Evolutionary conservation across 2,113 vertebrate species (phyloP), one percentile per base, ranked within the genome.

Genomic region (Rafetus swinhoei): DNA sequence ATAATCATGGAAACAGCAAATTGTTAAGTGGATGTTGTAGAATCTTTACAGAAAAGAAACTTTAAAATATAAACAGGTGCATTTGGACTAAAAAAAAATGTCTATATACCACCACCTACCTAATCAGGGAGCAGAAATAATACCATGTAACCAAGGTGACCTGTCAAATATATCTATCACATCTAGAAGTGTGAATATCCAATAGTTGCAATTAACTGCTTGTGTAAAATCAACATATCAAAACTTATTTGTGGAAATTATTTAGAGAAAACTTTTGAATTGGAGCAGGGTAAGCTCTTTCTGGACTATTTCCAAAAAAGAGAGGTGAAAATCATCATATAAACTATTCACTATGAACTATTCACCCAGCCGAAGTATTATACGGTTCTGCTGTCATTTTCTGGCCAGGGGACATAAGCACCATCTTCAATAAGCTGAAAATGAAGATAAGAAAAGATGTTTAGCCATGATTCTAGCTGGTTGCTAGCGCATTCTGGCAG

Each of bases 81-180:
- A 77, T 50, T 45, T 50, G 74, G 45, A 77, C 12, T 77, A 39
- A 77, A 77, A 77, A 77, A 77, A 50, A 3, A 15, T 15, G 39
- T 27, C 24, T 50, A 50, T 77, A 50, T 24, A 24, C 29, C 21
- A 55, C 7, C 65, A 27, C 24, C 59, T 76, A 6, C 19, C 83
- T 72, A 85, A 54, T 32, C 72, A 29, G 21, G 59, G 50, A 27
- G 7, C 35, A 9, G 81, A 39, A 83, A 89, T 60, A 56, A 9
- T n/a, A 69, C n/a, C 7, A n/a, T 0, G 0, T 25, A 62, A 82
- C n/a, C 10, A 15, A 25, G 4, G 35, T 55, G 27, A 24, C n/a
- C 79, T 16, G 25, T 62, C 60, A 91, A 45, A 82, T 91, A 15
- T 79, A 22, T 5, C 14, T 7, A 25, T 53, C 57, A 14, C 35